Conservation (phyloP, 1,140 invertebrate species). For the Drosophila obscura region DNA sequence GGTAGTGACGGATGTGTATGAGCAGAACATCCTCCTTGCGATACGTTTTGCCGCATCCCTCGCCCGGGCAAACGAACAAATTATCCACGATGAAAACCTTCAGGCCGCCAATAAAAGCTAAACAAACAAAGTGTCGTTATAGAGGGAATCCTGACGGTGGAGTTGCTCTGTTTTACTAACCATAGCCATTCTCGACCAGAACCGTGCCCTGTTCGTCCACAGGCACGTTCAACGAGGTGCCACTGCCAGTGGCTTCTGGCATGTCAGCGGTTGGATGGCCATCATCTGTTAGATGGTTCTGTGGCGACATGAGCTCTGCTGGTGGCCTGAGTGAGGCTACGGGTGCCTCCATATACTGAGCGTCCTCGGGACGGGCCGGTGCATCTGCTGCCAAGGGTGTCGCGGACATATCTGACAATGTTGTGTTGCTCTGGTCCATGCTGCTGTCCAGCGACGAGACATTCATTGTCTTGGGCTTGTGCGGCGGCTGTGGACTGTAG, state of each 20-base stretch:
- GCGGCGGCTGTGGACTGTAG: slow-evolving; percentile 72
- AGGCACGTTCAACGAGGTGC: neutral
- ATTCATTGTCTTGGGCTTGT: slow-evolving; percentile 58
- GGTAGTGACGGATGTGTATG: slow-evolving; percentile 97
- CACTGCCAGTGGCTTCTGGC: slow-evolving; percentile 14
- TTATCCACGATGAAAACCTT: slow-evolving; percentile 89
- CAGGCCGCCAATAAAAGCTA: slow-evolving; percentile 88
- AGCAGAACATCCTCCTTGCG: slow-evolving; percentile 94
- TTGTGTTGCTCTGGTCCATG: slow-evolving; percentile 42
- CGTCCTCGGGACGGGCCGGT: slow-evolving; percentile 27
- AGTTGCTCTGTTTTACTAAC: slow-evolving; percentile 13
- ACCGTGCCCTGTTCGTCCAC: slow-evolving; percentile 1
- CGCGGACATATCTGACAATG: slow-evolving; percentile 28
- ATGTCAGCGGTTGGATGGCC: slow-evolving; percentile 17
- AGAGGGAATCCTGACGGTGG: too few relatives aligned
- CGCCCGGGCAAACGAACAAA: slow-evolving; percentile 90
- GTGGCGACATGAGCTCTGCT: slow-evolving; percentile 72
- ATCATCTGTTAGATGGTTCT: slow-evolving; percentile 26
- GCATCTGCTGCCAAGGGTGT: slow-evolving; percentile 27
- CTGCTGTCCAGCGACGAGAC: slow-evolving; percentile 41
- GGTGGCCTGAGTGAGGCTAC: slow-evolving; percentile 71
- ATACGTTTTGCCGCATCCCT: slow-evolving; percentile 94
- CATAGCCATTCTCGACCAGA: slow-evolving; percentile 53
- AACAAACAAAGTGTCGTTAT: slow-evolving; percentile 40
- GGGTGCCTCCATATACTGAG: slow-evolving; percentile 76